Base-by-base conservation (phyloP, 2,888 invertebrate species). In the Scotopteryx bipunctaria region DNA sequence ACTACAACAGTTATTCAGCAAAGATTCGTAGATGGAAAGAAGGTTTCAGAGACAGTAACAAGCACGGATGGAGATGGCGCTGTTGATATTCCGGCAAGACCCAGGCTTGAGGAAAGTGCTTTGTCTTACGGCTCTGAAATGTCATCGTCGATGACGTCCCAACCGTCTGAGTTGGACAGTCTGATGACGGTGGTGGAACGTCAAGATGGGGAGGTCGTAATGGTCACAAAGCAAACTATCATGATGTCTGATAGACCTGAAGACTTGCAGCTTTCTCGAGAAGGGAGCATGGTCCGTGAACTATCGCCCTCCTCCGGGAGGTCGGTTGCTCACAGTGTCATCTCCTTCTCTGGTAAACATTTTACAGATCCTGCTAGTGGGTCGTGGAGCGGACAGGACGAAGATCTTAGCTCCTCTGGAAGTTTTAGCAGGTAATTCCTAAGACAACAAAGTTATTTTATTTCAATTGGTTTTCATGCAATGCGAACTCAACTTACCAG, bases 341-440 rank as follows among this genome's bases (percentile, higher is more conserved):
- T 82, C 47, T 86, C 86, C 23, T 76, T 83, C 56, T 86, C 87
- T 59, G 88, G 91, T 73, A 91, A 91, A 91, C 87, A 83, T 65
- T 87, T 91, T 81, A 88, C 91, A 91, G 91, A 91, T 88, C 91
- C 91, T 55, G 91, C 91, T 16, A 91, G 91, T 71, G 91, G 91
- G 8, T 91, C 91, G 0, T 91, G 91, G 91, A 91, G 91, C 57
- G 91, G 91, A 19, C 91, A 91, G 55, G 91, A 91, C 44, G 91
- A 91, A 58, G 91, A 91, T 63, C 67, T 91, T 47, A 91, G 91
- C 64, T 91, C 91, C 1, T 91, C 91, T 16, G 91, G 91, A 35
- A 91, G 91, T 69, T 89, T 91, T 58, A 91, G 91, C 70, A 81
- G 91, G 91, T 91, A 59, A 67, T n/a, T n/a, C 68, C 5, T 15